Percentiles rank a stretch among this genome's conserved stretches.
These are phyloP conservation scores for Limnothrissa miodon DNA, from an alignment of 2,113 vertebrate genomes.

Conservation along the genomic window DNA sequence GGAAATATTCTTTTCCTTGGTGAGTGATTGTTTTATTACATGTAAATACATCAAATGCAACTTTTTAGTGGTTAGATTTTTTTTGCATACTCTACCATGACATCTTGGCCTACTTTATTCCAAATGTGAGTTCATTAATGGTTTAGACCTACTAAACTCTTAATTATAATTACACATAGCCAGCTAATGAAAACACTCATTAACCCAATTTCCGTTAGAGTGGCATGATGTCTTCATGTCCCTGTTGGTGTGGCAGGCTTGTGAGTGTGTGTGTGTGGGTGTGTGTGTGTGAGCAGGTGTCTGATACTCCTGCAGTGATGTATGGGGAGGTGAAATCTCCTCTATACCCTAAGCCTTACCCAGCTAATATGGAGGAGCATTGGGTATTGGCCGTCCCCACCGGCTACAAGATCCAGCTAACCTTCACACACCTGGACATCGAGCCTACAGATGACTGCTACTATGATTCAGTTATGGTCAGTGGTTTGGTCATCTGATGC, in stretches of 20 bases:
- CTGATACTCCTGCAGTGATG: slow-evolving; percentile 44
- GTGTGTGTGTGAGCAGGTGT: slow-evolving; percentile 33
- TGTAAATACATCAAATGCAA: background rate
- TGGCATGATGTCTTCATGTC: background rate
- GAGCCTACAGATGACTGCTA: slow-evolving; percentile 80
- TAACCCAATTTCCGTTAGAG: background rate
- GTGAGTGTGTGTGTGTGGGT: slow-evolving; percentile 56
- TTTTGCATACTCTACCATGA: background rate
- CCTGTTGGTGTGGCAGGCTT: slow-evolving; percentile 53
- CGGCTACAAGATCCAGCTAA: slow-evolving; percentile 81
- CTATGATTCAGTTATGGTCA: slow-evolving; percentile 88
- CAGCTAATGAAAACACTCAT: background rate
- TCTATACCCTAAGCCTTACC: slow-evolving; percentile 80
- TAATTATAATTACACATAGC: background rate
- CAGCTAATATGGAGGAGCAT: slow-evolving; percentile 65
- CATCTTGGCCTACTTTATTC: background rate
- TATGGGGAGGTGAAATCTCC: slow-evolving; percentile 81
- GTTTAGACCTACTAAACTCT: background rate
- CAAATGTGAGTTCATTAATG: background rate
- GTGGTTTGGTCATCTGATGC: slow-evolving; percentile 14
- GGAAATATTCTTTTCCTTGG: slow-evolving; percentile 40
- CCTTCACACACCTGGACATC: slow-evolving; percentile 84
- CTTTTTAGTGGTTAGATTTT: background rate
- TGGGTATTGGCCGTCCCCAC: slow-evolving; percentile 78
- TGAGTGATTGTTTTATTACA: slow-evolving; percentile 36